Conservation (phyloP, 1,140 invertebrate species). For the Aphis craccivora region DNA sequence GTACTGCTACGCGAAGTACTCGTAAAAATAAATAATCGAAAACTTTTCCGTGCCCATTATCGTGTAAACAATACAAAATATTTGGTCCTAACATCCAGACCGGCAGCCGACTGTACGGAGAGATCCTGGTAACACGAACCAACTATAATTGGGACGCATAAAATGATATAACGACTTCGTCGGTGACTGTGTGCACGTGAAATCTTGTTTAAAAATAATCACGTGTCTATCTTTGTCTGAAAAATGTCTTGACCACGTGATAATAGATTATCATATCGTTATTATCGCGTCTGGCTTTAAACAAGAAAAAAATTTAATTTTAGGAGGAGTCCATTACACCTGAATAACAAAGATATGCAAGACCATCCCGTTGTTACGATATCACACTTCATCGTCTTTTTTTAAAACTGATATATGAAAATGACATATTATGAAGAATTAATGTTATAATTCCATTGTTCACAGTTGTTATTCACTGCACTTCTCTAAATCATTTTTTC, state of each 20-base stretch:
- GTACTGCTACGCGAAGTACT: background rate
- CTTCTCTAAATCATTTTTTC: no score
- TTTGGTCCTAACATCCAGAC: background rate
- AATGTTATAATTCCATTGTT: no score
- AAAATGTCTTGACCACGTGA: background rate
- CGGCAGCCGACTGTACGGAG: background rate
- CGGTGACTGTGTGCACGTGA: background rate
- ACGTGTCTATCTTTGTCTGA: background rate
- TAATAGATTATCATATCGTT: background rate
- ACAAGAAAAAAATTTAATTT: no score
- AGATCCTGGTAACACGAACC: background rate
- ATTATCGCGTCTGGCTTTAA: no score
- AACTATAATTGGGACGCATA: background rate
- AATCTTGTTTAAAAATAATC: background rate
- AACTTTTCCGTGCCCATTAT: background rate
- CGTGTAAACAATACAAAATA: conserved; percentile 1
- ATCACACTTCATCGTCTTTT: no score
- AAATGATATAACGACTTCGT: background rate
- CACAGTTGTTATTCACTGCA: no score
- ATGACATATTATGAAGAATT: no score
- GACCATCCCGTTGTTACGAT: no score
- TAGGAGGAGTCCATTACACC: no score
- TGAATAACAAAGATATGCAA: no score
- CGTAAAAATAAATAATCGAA: conserved; percentile 7
- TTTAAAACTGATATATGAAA: no score